A percentile compares a stretch with the other conserved stretches of the same genome.
These are phyloP conservation scores for Lanius ludovicianus DNA, from an alignment of 2,113 vertebrate species.

Conservation along the genomic window DNA sequence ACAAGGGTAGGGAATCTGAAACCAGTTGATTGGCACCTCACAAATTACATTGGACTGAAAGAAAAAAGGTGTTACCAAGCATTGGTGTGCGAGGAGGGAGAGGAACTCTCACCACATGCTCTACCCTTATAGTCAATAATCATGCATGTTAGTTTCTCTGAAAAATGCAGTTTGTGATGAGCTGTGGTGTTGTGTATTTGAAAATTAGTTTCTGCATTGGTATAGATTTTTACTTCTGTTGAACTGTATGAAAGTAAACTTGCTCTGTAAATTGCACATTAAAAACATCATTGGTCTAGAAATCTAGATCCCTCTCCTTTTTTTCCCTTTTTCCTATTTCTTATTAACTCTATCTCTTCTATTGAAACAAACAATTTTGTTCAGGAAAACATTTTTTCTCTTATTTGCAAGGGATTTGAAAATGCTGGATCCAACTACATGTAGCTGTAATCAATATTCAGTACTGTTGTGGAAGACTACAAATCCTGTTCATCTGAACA, in stretches of 20 bases:
- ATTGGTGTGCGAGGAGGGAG: accelerated
- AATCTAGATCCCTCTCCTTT: neutral
- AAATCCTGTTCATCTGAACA: neutral
- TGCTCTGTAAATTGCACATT: neutral
- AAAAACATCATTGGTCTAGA: neutral
- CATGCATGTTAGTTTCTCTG: neutral
- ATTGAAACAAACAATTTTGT: neutral
- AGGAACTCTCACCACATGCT: neutral
- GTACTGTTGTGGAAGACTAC: neutral
- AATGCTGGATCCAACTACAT: neutral
- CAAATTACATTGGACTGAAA: neutral
- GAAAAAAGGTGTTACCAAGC: neutral
- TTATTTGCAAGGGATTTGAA: neutral
- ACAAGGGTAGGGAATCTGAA: neutral
- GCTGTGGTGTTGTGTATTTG: neutral
- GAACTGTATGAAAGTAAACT: neutral
- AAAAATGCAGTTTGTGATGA: neutral
- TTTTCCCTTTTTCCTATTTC: neutral
- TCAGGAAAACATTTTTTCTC: neutral
- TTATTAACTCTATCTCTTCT: neutral
- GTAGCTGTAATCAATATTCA: neutral
- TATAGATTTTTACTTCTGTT: neutral
- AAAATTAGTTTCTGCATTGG: neutral
- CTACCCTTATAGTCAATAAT: neutral
- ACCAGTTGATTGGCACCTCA: neutral